Base-by-base conservation (phyloP, 1,140 invertebrate species). In the Ladona fulva region DNA sequence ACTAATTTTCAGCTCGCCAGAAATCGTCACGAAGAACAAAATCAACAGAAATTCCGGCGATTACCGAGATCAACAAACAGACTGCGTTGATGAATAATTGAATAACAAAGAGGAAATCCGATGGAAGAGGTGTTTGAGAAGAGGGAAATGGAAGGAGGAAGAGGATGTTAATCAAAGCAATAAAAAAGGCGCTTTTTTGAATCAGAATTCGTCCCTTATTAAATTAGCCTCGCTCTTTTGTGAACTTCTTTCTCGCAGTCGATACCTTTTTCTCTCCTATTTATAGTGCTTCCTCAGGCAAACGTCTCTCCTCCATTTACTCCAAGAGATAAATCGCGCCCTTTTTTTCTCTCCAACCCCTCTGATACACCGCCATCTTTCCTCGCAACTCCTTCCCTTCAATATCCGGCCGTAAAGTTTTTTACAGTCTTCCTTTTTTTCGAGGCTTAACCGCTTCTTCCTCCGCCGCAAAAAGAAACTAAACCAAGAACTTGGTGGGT, bases 321-420 rank as follows among this genome's bases (percentile, higher is more conserved):
- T 16, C 5, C 52, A 12, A 16, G 16, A 22, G 52, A 66, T 19
- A 19, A 66, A 66, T 66, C 52, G 1, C 52, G n/a, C 12, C 52
- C 12, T 22, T 22, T 66, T 66, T 66, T 66, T 5, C 52, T 12
- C 29, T 8, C 8, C 52, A 66, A 6, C 52, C 52, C 3, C 52
- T 12, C 52, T 19, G 52, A 22, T 66, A 66, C 52, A 66, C 52
- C 52, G 52, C n/a, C 52, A 66, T 22, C 52, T 66, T 66, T 66
- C n/a, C 52, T 22, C 3, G 16, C 52, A 66, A 66, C n/a, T 66
- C 52, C 52, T 16, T 22, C 52, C 52, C 52, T 66, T 66, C 52
- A 66, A 66, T 66, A 66, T 66, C 52, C 52, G 52, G 52, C 52
- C 52, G 12, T 66, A 66, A 66, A 66, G 52, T 66, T 66, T 66